Evolutionary conservation across 2,797 vertebrate species (phyloP).

Genomic region (Sebastes steindachneri): DNA sequence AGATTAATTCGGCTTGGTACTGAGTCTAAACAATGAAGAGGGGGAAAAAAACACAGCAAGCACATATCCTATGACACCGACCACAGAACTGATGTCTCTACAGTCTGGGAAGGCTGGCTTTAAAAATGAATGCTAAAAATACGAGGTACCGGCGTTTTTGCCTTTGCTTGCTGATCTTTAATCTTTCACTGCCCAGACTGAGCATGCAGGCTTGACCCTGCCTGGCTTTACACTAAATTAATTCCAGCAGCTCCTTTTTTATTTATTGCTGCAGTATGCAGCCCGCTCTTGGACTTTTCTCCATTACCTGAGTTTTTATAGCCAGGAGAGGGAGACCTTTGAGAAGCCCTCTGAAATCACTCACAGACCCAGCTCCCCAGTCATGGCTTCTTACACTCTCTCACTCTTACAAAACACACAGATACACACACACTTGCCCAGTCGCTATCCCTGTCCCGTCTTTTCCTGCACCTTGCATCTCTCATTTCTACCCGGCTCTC

Average conservation of each 20-base stretch:
- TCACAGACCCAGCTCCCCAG: constrained; percentile 60
- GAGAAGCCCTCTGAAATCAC: constrained; percentile 74
- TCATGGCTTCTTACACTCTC: constrained; percentile 36
- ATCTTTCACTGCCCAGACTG: constrained; percentile 78
- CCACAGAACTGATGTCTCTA: constrained; percentile 50
- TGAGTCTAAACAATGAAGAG: constrained; percentile 31
- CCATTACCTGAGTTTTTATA: constrained; percentile 74
- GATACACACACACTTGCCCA: constrained; percentile 9
- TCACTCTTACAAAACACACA: constrained; percentile 31
- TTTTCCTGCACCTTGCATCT: constrained; percentile 26
- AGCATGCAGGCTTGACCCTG: constrained; percentile 73
- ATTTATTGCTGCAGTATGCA: constrained; percentile 76
- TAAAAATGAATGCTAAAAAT: constrained; percentile 55
- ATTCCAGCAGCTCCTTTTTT: constrained; percentile 78
- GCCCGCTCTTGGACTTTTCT: constrained; percentile 71
- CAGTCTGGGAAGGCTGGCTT: constrained; percentile 35
- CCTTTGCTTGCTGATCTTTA: constrained; percentile 77
- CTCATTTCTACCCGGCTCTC: constrained; percentile 35
- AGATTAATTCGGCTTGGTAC: constrained; percentile 53
- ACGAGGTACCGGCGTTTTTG: constrained; percentile 67
- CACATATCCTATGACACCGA: constrained; percentile 52
- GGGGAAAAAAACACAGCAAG: not conserved
- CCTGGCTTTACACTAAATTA: constrained; percentile 79
- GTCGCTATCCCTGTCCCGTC: not conserved
- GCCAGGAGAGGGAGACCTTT: constrained; percentile 75